A percentile compares a stretch with the other conserved stretches of the same genome.
These are phyloP conservation scores for rat (Rattus norvegicus) DNA, from an alignment of 2,113 vertebrate genomes.

Conservation along the genomic window GRCr8 NC_086027.1:71948501-71949000, in stretches of 20 bases:
- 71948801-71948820: constrained; percentile 71
- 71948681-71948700: constrained; percentile 77
- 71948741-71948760: constrained; percentile 83
- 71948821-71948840: constrained; percentile 46
- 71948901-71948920: constrained; percentile 60
- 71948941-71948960: constrained; percentile 66
- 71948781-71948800: constrained; percentile 76
- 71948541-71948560: neutral
- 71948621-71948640: constrained; percentile 67
- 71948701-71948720: constrained; percentile 83
- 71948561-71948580: constrained; percentile 33
- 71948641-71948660: constrained; percentile 82
- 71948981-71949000: constrained; percentile 59
- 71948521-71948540: constrained; percentile 60
- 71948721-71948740: constrained; percentile 80
- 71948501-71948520: constrained; percentile 45
- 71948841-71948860: constrained; percentile 56
- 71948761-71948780: constrained; percentile 85
- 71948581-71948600: constrained; percentile 37
- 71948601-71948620: constrained; percentile 50
- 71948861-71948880: neutral
- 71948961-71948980: neutral
- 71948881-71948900: constrained; percentile 38
- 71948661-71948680: constrained; percentile 84
- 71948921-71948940: constrained; percentile 64